Base-by-base conservation (phyloP, 1,140 invertebrate genomes). In the Halotydeus destructor region DNA sequence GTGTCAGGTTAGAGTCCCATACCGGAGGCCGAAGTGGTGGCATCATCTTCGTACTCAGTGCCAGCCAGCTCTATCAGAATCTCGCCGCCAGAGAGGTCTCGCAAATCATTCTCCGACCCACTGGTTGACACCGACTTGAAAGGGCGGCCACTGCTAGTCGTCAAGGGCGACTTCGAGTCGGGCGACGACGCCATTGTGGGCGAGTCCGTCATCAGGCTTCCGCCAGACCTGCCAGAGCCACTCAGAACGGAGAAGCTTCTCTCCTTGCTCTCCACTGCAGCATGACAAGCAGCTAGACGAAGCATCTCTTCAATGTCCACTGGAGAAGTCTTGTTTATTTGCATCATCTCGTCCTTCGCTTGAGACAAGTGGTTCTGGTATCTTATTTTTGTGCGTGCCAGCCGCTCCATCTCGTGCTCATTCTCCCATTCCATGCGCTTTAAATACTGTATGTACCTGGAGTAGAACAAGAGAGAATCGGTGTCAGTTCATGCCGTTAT, bases 391-490 rank as follows among this genome's bases (percentile, higher is more conserved):
- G 35, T 28, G 19, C 34, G 14, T 4, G 16, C 12, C 12, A 44
- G 22, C 12, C 27, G n/a, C 3, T 43, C 35, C 16, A 27, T 38
- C 24, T 44, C 33, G 16, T 25, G 14, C 21, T 44, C 25, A n/a
- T 36, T 12, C 8, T 44, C 35, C 5, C 6, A 21, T 28, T 44
- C 42, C 1, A n/a, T 38, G 18, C 24, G 26, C 35, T 44, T 44
- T 18, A 44, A 25, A 37, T 30, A 18, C 24, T 44, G 42, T n/a
- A 44, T 44, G 25, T 36, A 44, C 12, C 35, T 8, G n/a, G n/a
- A n/a, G n/a, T n/a, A n/a, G n/a, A n/a, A n/a, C n/a, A n/a, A n/a
- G n/a, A n/a, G n/a, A n/a, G n/a, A n/a, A n/a, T n/a, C n/a, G n/a
- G n/a, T n/a, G n/a, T n/a, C n/a, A n/a, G n/a, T n/a, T n/a, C n/a